These are phyloP conservation scores for Pristiophorus japonicus DNA, from an alignment of 2,113 vertebrate species.

Conservation along the genomic window DNA sequence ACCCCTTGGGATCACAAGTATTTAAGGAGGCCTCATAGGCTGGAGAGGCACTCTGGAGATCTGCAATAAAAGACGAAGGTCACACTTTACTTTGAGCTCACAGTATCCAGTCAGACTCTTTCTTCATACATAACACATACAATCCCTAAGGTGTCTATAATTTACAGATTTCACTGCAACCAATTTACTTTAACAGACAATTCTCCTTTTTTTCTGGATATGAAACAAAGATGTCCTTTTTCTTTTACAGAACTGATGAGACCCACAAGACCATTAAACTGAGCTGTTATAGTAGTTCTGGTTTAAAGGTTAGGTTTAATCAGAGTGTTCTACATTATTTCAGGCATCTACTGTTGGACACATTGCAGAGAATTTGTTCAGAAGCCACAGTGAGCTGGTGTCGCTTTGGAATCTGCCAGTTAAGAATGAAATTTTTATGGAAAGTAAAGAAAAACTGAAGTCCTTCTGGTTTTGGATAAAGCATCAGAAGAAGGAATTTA, in stretches of 20 bases:
- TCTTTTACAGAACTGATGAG: background rate
- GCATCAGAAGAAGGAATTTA: slow-evolving; percentile 59
- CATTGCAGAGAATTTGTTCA: slow-evolving; percentile 57
- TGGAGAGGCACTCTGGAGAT: too few relatives aligned
- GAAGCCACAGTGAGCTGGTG: slow-evolving; percentile 58
- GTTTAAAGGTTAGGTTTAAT: background rate
- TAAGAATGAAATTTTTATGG: slow-evolving; percentile 59
- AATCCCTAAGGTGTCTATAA: background rate
- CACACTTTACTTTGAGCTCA: too few relatives aligned
- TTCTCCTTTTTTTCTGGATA: background rate
- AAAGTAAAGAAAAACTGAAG: slow-evolving; percentile 56
- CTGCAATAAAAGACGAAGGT: too few relatives aligned
- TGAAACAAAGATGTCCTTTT: background rate
- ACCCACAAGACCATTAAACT: background rate
- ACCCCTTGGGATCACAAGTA: too few relatives aligned
- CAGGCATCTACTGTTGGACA: slow-evolving; percentile 59
- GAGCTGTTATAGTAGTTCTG: background rate
- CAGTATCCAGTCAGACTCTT: too few relatives aligned
- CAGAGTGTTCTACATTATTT: slow-evolving; percentile 5
- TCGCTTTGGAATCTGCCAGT: slow-evolving; percentile 64
- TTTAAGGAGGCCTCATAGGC: too few relatives aligned
- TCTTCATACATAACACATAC: too few relatives aligned
- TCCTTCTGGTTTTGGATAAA: slow-evolving; percentile 59
- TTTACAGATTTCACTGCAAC: background rate
- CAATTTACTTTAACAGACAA: background rate